phyloP scores from a whole-genome alignment of 2,113 vertebrate genomes.

The Uria lomvia region DNA sequence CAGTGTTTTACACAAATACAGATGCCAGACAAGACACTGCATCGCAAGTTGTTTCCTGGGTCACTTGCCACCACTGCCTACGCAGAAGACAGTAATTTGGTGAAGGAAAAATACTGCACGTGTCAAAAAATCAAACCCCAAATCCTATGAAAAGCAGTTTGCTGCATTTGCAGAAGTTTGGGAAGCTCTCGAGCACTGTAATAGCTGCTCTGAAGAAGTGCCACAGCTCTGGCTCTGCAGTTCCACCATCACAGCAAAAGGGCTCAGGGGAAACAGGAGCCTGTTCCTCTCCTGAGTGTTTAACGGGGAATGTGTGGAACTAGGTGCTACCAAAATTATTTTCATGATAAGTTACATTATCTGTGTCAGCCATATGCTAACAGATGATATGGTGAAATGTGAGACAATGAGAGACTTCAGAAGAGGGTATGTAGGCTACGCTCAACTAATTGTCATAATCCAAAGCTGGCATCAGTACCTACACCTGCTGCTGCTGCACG shows the following conservation, averaged over 20 bases:
- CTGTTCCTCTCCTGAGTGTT: not conserved
- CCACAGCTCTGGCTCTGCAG: not conserved
- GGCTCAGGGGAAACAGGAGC: not conserved
- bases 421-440: not conserved
- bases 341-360: not conserved
- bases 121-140: not conserved
- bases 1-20: not conserved
- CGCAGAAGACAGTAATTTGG: accelerated
- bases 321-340: not conserved
- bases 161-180: not conserved
- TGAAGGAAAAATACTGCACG: not conserved
- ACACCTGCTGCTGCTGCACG: accelerated
- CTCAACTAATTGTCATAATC: not conserved
- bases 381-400: not conserved
- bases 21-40: not conserved
- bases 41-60: not conserved
- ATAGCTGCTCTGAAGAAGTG: not conserved
- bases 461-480: not conserved
- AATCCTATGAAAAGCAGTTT: not conserved
- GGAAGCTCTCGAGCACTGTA: not conserved
- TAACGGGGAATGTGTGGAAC: not conserved
- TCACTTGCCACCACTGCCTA: not conserved
- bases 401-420: not conserved
- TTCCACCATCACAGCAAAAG: not conserved
- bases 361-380: not conserved